These are phyloP conservation scores for Prionailurus viverrinus DNA, from an alignment of 2,113 vertebrate species.

Conservation along the genomic window DNA sequence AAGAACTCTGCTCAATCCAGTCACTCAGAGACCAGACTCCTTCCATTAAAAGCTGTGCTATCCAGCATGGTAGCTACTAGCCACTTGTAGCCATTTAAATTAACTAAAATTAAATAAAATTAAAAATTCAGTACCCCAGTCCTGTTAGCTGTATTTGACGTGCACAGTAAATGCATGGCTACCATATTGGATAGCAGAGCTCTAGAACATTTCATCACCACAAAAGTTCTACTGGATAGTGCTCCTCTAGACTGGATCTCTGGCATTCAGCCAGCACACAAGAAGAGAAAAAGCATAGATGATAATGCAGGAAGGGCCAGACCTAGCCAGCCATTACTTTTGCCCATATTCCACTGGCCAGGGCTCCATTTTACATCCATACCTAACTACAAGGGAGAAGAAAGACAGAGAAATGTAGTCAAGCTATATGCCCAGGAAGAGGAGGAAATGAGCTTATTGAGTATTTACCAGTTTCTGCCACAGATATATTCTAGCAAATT, in stretches of 20 bases:
- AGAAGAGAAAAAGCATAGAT: not conserved
- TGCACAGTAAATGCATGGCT: not conserved
- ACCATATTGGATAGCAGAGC: not conserved
- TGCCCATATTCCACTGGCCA: not conserved
- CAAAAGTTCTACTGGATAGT: not conserved
- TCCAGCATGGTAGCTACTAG: not conserved
- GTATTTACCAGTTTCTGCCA: constrained; percentile 10
- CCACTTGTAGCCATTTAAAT: not conserved
- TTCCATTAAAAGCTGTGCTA: not conserved
- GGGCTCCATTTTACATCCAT: not conserved
- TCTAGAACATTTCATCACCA: not conserved
- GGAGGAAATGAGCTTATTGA: not conserved
- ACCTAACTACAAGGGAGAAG: not conserved
- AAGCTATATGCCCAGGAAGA: not conserved
- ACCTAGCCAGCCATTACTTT: not conserved
- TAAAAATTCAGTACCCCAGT: not conserved
- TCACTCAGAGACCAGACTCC: not conserved
- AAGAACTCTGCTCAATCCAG: not conserved
- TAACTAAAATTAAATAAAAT: not conserved
- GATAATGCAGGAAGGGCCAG: not conserved
- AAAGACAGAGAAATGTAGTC: not conserved
- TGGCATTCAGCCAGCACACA: not conserved
- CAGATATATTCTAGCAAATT: not conserved
- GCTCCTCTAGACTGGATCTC: not conserved
- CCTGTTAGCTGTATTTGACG: not conserved